These are phyloP conservation scores for Aphelinus certus DNA, from an alignment of 1,140 invertebrate species.

Conservation along the genomic window DNA sequence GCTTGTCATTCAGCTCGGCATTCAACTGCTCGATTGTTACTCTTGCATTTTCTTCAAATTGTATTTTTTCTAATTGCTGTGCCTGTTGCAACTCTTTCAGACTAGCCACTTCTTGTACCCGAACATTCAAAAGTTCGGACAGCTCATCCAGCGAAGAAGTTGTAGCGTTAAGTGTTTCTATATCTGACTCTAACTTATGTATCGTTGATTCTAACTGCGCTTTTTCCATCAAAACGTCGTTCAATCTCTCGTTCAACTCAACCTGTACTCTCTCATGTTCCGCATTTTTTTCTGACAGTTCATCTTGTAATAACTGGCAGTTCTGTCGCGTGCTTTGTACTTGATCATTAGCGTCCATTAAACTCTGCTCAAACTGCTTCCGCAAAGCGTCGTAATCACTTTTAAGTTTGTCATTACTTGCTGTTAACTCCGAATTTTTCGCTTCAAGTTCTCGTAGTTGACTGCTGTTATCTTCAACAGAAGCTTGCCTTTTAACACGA, in stretches of 20 bases:
- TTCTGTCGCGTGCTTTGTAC: constrained; percentile 49
- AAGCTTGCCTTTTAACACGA: constrained; percentile 50
- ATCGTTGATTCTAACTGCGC: constrained; percentile 30
- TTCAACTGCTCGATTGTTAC: constrained; percentile 44
- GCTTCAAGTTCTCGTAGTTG: constrained; percentile 30
- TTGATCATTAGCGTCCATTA: constrained; percentile 54
- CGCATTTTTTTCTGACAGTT: constrained; percentile 40
- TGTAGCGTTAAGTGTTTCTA: constrained; percentile 14
- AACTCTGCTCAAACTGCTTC: constrained; percentile 52
- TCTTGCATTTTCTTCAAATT: constrained; percentile 45
- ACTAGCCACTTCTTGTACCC: constrained; percentile 57
- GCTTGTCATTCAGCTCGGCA: constrained; percentile 42
- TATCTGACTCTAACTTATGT: constrained; percentile 49
- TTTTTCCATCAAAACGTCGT: constrained; percentile 54
- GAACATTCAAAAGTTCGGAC: constrained; percentile 53
- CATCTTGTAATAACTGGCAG: constrained; percentile 47
- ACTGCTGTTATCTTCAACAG: constrained; percentile 26
- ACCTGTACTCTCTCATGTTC: constrained; percentile 26
- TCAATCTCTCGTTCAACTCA: constrained; percentile 58
- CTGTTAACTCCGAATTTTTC: constrained; percentile 46
- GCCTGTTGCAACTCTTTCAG: constrained; percentile 65
- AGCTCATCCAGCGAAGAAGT: constrained; percentile 49
- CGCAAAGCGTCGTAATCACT: constrained; percentile 50
- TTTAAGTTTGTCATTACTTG: constrained; percentile 47
- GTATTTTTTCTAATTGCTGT: constrained; percentile 51